Percentiles rank a stretch among this genome's conserved stretches.
Evolutionary conservation across 1,140 invertebrate species (phyloP).

Genomic region (Drosophila nigromelanica): DNA sequence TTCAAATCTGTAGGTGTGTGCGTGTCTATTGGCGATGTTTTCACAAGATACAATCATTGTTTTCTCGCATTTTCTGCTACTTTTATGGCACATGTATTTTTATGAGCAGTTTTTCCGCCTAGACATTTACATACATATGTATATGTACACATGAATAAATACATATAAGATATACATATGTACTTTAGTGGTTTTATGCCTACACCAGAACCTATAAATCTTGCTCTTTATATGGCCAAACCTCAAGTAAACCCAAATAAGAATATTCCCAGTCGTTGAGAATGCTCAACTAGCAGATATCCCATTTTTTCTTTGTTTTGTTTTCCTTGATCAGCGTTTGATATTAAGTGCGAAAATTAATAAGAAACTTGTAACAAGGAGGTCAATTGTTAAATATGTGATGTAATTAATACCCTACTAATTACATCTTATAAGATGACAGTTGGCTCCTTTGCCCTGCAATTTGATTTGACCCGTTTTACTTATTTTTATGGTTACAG

Average conservation of each 20-base stretch:
- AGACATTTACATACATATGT: neutral
- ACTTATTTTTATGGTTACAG: neutral
- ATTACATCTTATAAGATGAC: no score
- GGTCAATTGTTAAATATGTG: no score
- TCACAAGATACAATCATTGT: slow-evolving; percentile 27
- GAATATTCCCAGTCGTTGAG: neutral
- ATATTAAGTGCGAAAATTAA: no score
- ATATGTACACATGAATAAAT: slow-evolving; percentile 11
- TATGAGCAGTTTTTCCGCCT: slow-evolving; percentile 15
- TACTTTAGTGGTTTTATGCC: slow-evolving; percentile 39
- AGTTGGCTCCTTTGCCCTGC: no score
- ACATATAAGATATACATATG: slow-evolving; percentile 30
- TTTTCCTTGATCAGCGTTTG: no score
- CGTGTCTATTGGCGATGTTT: slow-evolving; percentile 6
- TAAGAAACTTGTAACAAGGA: no score
- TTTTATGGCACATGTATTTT: slow-evolving; percentile 30
- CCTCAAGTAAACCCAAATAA: slow-evolving; percentile 8
- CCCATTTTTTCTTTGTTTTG: neutral
- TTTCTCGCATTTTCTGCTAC: slow-evolving; percentile 29
- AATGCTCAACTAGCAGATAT: neutral
- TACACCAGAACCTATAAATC: slow-evolving; percentile 35
- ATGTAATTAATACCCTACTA: no score
- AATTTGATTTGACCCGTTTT: neutral
- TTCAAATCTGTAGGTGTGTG: neutral
- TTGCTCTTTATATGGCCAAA: slow-evolving; percentile 40